Evolutionary conservation across 1,140 invertebrate species (phyloP), one percentile per base, ranked within the genome.

Genomic region (Planococcus citri): DNA sequence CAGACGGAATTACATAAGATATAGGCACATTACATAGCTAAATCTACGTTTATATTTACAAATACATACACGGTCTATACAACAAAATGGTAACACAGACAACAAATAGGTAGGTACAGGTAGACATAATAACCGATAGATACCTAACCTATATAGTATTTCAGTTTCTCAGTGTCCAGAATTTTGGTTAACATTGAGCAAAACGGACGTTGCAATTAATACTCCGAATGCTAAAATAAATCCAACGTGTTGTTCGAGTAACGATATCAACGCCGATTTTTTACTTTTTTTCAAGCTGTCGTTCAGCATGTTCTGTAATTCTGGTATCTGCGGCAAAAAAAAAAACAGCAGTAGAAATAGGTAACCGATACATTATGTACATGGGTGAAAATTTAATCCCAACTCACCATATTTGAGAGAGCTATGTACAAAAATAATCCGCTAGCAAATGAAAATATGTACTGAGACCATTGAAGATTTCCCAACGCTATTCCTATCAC

Each of bases 341-440:
- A n/a, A 33, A 60, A 68, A 20, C n/a, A n/a, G n/a, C n/a, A n/a
- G n/a, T 33, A 33, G 3, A 33, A 12, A 33, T 33, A 33, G 29
- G 29, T 33, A 33, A 33, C n/a, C n/a, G n/a, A n/a, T n/a, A n/a
- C n/a, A n/a, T 6, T 33, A 33, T 33, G 29, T 33, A 33, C 2
- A 17, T 3, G 17, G 41, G 17, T 9, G 17, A 51, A 37, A 37
- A 37, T 14, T 24, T 27, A 27, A 29, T 25, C 12, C 51, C 9
- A 68, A 72, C 74, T 73, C 72, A 92, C 86, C 81, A 92, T 82
- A 78, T 91, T 88, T 8, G 89, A 88, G 68, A 92, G 79, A 14
- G 88, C 88, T 71, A 92, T 88, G 74, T 91, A 91, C 1, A 92
- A 80, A 77, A 92, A 92, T 60, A 88, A 87, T 33, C 90, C 89